Percentiles rank a stretch among this genome's conserved stretches.
These are phyloP conservation scores for Poecilia wingei DNA, from an alignment of 2,797 vertebrate genomes.

Conservation along the genomic window DNA sequence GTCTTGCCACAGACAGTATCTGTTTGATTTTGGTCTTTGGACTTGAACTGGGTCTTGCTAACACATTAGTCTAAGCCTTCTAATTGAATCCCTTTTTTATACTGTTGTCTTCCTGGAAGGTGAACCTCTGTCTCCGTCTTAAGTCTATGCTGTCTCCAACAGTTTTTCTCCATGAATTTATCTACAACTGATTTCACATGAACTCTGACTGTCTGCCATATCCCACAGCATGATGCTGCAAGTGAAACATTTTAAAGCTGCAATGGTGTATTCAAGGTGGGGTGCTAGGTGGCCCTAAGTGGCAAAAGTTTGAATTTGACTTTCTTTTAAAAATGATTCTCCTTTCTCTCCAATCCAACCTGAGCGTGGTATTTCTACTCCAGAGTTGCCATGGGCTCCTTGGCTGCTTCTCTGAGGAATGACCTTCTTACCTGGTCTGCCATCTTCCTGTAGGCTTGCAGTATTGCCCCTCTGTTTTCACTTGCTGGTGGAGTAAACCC, in stretches of 20 bases:
- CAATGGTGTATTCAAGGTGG: not conserved
- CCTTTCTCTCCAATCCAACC: not conserved
- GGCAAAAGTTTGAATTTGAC: not conserved
- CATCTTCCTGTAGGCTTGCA: not conserved
- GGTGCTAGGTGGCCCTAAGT: not conserved
- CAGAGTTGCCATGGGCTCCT: not conserved
- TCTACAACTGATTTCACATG: not conserved
- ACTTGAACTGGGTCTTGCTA: not conserved
- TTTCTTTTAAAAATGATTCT: not conserved
- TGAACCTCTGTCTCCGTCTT: not conserved
- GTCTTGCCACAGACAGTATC: not conserved
- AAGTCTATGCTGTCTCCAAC: not conserved
- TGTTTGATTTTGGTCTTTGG: not conserved
- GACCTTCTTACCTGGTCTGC: not conserved
- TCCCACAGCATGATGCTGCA: not conserved
- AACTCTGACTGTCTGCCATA: not conserved
- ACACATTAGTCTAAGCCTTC: not conserved
- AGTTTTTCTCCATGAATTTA: not conserved
- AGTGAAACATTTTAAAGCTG: not conserved
- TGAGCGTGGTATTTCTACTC: not conserved
- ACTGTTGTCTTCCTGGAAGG: not conserved
- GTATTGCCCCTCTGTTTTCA: not conserved
- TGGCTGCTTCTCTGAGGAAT: not conserved
- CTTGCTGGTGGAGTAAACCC: not conserved
- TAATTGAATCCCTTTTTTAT: not conserved